phyloP scores from a whole-genome alignment of 2,113 vertebrate species.

The Apeltes quadracus region DNA sequence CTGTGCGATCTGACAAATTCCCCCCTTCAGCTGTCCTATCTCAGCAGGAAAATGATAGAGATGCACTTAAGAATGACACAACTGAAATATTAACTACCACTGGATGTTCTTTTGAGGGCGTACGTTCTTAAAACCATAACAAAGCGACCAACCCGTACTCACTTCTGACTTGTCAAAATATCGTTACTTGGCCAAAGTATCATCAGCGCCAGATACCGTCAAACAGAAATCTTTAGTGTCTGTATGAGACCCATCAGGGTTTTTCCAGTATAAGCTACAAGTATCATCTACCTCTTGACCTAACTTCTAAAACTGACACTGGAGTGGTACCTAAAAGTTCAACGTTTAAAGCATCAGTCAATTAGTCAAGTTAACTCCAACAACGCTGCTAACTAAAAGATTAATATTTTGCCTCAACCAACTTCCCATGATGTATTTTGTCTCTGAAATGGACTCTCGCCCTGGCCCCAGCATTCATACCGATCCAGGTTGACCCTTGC shows the following conservation, averaged over 20 bases:
- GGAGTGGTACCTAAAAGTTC: neutral
- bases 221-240: neutral
- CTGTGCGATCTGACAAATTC: constrained; percentile 27
- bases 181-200: neutral
- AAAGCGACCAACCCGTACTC: neutral
- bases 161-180: neutral
- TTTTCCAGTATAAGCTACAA: neutral
- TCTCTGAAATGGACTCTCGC: neutral
- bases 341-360: neutral
- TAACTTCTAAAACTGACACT: neutral
- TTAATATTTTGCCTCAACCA: neutral
- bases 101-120: neutral
- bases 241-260: neutral
- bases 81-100: neutral
- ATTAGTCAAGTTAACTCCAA: too few species aligned
- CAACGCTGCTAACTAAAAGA: too few species aligned
- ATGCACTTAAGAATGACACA: neutral
- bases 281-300: too few species aligned
- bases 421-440: neutral
- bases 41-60: constrained; percentile 18
- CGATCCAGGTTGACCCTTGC: constrained; percentile 4
- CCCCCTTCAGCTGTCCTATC: constrained; percentile 11
- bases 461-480: too few species aligned
- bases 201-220: neutral
- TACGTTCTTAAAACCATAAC: neutral